phyloP scores from a whole-genome alignment of 2,113 vertebrate species.

The Ceuthmochares aereus region DNA sequence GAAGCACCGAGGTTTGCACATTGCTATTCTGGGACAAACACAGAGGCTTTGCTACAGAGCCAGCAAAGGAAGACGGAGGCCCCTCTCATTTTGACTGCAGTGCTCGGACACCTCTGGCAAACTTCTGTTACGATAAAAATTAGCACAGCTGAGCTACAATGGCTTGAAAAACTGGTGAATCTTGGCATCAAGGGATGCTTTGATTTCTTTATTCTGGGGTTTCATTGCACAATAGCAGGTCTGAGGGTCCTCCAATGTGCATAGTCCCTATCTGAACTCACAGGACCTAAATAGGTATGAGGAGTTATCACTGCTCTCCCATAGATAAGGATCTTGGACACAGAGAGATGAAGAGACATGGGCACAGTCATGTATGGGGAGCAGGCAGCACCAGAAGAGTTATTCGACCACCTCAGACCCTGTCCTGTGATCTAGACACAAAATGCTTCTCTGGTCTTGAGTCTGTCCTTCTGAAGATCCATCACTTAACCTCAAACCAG shows the following conservation, averaged over 20 bases:
- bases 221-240: rapidly evolving
- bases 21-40: conserved; percentile 4
- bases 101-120: neutral
- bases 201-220: neutral
- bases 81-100: neutral
- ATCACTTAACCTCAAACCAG: neutral
- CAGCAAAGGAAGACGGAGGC: neutral
- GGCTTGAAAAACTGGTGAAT: neutral
- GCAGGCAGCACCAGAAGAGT: neutral
- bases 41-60: neutral
- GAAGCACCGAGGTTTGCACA: conserved; percentile 6
- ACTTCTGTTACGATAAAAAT: neutral
- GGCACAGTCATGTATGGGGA: neutral
- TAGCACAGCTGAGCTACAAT: neutral
- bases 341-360: neutral
- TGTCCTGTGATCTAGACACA: neutral
- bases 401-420: neutral
- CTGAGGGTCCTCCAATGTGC: neutral
- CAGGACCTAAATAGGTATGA: neutral
- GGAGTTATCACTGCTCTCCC: neutral
- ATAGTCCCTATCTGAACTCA: neutral
- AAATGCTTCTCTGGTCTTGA: neutral
- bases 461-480: neutral
- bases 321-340: neutral
- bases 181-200: neutral